phyloP scores from a whole-genome alignment of 1,140 invertebrate species.

The Drosophila novamexicana region DNA sequence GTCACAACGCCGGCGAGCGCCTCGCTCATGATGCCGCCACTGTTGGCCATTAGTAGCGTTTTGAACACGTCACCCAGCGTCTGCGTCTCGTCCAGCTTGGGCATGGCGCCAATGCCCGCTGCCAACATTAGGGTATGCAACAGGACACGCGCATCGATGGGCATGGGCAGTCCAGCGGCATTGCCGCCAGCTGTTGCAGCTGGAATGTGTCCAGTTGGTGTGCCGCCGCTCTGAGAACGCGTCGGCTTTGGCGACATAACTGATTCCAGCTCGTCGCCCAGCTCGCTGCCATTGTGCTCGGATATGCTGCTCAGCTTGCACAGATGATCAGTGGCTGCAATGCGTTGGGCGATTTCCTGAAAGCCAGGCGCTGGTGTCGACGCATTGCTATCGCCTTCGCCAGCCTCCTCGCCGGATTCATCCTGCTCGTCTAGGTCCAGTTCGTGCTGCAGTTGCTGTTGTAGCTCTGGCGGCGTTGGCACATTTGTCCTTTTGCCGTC shows the following conservation, averaged over 20 bases:
- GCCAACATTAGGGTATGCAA: constrained; percentile 77
- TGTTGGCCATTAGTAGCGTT: constrained; percentile 85
- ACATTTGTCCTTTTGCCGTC: constrained; percentile 88
- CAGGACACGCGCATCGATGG: constrained; percentile 83
- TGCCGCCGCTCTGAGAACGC: constrained; percentile 40
- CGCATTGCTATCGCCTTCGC: constrained; percentile 71
- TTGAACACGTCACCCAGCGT: constrained; percentile 87
- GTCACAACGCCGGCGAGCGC: constrained; percentile 66
- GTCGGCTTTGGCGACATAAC: constrained; percentile 56
- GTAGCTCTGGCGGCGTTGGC: constrained; percentile 58
- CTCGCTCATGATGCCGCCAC: constrained; percentile 47
- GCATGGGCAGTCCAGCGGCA: constrained; percentile 29
- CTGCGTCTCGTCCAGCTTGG: constrained; percentile 72
- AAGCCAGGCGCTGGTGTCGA: constrained; percentile 61
- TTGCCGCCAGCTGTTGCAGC: constrained; percentile 24
- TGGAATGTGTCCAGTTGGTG: constrained; percentile 37
- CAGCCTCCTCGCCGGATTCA: constrained; percentile 79
- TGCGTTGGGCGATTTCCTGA: constrained; percentile 47
- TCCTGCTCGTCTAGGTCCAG: constrained; percentile 85
- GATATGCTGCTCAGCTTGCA: constrained; percentile 59
- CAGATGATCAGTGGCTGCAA: constrained; percentile 45
- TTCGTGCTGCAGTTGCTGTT: constrained; percentile 84
- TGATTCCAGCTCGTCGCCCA: constrained; percentile 62
- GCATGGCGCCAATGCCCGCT: constrained; percentile 51
- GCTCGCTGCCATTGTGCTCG: constrained; percentile 72